Evolutionary conservation across 2,888 invertebrate genomes (phyloP), one percentile per base, ranked within the genome.

Genomic region (Acanthoscelides obtectus): DNA sequence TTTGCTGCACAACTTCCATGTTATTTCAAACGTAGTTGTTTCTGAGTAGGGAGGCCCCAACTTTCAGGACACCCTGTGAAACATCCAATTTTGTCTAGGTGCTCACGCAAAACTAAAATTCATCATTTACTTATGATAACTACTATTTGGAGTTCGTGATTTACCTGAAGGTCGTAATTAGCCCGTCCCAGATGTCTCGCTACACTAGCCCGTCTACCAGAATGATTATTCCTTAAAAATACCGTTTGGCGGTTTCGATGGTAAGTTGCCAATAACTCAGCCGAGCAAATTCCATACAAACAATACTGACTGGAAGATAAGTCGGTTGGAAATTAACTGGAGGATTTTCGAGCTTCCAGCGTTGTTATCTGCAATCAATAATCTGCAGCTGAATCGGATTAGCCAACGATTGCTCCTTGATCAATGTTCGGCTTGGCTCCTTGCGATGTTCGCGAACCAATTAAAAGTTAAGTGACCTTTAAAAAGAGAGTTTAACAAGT

Each of bases 261-360:
- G 45, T 17, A 45, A 45, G 64, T 17, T 20, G 67, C 17, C 64
- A 64, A 71, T 71, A 71, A 71, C 25, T 71, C 71, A 71, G 20
- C 0, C 21, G 27, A 64, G 67, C 22, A 71, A 71, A 71, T 71
- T 22, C 68, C 71, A 67, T 71, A 71, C 71, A 71, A 71, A 71
- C 64, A 67, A 68, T 71, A 64, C 67, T 71, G 71, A 68, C 67
- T 70, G 19, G 45, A 20, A 70, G 70, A 70, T 70, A 70, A 70
- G 66, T 22, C 25, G 64, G 66, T 66, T 22, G 17, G 25, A 66
- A 66, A 65, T 65, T 70, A 20, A 63, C 69, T 66, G 27, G 22
- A 45, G 27, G 66, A 45, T 66, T 70, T 45, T 45, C 45, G 45
- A 45, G 45, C 45, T 45, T 45, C 45, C 45, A 45, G 5, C 45